These are phyloP conservation scores for Artemia sinica DNA, from an alignment of 2,888 invertebrate species.

Conservation along the genomic window DNA sequence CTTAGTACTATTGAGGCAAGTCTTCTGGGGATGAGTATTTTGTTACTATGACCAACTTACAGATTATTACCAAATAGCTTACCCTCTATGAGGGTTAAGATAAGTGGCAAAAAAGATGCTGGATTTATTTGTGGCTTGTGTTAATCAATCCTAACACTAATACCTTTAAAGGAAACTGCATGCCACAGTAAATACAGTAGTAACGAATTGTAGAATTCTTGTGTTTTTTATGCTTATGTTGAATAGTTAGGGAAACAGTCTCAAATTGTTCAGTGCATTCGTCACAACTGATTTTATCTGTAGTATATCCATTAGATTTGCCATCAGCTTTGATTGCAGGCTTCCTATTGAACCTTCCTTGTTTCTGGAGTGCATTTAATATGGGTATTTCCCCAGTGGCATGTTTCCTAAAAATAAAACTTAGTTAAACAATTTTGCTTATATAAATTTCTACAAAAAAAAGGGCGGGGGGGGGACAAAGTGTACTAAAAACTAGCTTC, in stretches of 20 bases:
- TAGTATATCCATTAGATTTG: neutral
- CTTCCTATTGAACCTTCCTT: neutral
- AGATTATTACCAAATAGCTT: too few relatives aligned
- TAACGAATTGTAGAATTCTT: constrained; percentile 44
- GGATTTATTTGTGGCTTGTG: too few relatives aligned
- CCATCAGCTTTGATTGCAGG: neutral
- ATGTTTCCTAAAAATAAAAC: neutral
- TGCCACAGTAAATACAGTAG: constrained; percentile 48
- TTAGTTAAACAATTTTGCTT: too few relatives aligned
- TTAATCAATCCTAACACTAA: constrained; percentile 28
- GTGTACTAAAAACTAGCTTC: too few relatives aligned
- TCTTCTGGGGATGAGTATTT: too few relatives aligned
- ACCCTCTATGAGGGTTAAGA: too few relatives aligned
- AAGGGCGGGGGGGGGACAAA: too few relatives aligned
- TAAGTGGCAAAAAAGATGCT: too few relatives aligned
- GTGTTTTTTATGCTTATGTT: constrained; percentile 48
- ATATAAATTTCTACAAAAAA: too few relatives aligned
- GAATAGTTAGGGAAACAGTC: constrained; percentile 39
- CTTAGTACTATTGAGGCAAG: too few relatives aligned
- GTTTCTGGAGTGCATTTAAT: neutral
- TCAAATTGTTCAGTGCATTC: constrained; percentile 36
- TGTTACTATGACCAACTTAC: too few relatives aligned
- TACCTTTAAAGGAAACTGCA: constrained; percentile 45
- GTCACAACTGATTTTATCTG: constrained; percentile 36
- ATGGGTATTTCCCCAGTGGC: constrained; percentile 2